Percentiles rank a stretch among this genome's conserved stretches.
These are phyloP conservation scores for Gryon sp. DNA, from an alignment of 1,140 invertebrate genomes.

Conservation along the genomic window DNA sequence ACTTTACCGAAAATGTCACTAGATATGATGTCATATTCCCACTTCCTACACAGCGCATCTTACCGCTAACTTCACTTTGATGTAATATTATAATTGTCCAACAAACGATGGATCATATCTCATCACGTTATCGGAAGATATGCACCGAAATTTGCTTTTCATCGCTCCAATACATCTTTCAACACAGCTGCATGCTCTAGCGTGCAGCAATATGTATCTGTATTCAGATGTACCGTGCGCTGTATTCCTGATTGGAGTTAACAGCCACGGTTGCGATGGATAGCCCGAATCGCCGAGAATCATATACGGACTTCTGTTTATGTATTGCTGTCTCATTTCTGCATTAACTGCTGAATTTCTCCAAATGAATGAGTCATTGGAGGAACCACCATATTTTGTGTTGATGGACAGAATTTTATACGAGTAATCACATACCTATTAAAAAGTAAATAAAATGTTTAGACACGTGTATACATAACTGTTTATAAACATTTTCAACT, in stretches of 20 bases:
- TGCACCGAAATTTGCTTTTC: slow-evolving; percentile 4
- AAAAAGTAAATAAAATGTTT: slow-evolving; percentile 1
- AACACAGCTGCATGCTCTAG: slow-evolving; percentile 1
- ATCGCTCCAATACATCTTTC: slow-evolving; percentile 11
- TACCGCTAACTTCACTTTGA: too few relatives aligned
- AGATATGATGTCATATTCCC: too few relatives aligned
- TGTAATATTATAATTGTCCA: too few relatives aligned
- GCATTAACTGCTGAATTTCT: slow-evolving; percentile 27
- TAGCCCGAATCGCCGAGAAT: slow-evolving; percentile 57
- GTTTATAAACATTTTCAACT: too few relatives aligned
- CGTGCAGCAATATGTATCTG: slow-evolving; percentile 15
- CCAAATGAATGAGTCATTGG: slow-evolving; percentile 52
- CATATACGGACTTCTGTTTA: slow-evolving; percentile 3
- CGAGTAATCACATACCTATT: too few relatives aligned
- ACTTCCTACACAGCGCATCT: too few relatives aligned
- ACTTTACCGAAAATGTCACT: too few relatives aligned
- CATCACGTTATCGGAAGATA: slow-evolving; percentile 12
- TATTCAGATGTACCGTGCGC: slow-evolving; percentile 4
- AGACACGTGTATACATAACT: slow-evolving; percentile 27
- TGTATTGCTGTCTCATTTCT: slow-evolving; percentile 15
- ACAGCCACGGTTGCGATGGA: slow-evolving; percentile 37
- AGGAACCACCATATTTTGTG: slow-evolving; percentile 53
- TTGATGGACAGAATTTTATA: slow-evolving; percentile 51
- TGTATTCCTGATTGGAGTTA: slow-evolving; percentile 32
- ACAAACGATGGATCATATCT: slow-evolving; percentile 5